These are phyloP conservation scores for Drosophila multiciliata DNA, from an alignment of 2,888 invertebrate genomes.

Conservation along the genomic window DNA sequence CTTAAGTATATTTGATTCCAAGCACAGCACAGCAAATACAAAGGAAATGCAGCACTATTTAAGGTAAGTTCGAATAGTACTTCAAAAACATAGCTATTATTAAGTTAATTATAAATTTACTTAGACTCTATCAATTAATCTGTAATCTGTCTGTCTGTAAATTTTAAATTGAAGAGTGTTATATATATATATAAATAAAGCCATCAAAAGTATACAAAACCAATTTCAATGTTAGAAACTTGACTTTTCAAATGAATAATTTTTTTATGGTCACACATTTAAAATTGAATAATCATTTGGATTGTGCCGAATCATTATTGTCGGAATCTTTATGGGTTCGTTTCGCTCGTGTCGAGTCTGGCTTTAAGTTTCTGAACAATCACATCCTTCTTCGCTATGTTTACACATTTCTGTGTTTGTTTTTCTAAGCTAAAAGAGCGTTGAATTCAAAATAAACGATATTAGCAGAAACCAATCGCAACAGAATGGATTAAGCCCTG, in stretches of 20 bases:
- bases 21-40: slow-evolving; percentile 43
- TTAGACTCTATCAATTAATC: not conserved
- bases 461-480: slow-evolving; percentile 23
- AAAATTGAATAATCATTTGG: slow-evolving; percentile 60
- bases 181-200: not conserved
- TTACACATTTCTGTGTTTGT: slow-evolving; percentile 12
- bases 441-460: slow-evolving; percentile 25
- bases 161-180: not conserved
- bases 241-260: slow-evolving; percentile 15
- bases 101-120: not conserved
- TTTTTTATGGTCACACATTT: slow-evolving; percentile 36
- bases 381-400: slow-evolving; percentile 34
- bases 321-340: slow-evolving; percentile 67
- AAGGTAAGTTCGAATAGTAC: slow-evolving; percentile 52
- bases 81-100: not conserved
- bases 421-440: slow-evolving; percentile 9
- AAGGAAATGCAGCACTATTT: slow-evolving; percentile 72
- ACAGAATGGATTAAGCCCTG: slow-evolving; percentile 20
- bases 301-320: slow-evolving; percentile 69
- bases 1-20: slow-evolving; percentile 43
- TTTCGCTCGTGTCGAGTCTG: slow-evolving; percentile 52
- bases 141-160: not conserved
- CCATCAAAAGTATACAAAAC: slow-evolving; percentile 15
- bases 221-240: slow-evolving; percentile 6
- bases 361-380: slow-evolving; percentile 40